Conservation (phyloP, 2,888 invertebrate species). For the Synergus japonicus region DNA sequence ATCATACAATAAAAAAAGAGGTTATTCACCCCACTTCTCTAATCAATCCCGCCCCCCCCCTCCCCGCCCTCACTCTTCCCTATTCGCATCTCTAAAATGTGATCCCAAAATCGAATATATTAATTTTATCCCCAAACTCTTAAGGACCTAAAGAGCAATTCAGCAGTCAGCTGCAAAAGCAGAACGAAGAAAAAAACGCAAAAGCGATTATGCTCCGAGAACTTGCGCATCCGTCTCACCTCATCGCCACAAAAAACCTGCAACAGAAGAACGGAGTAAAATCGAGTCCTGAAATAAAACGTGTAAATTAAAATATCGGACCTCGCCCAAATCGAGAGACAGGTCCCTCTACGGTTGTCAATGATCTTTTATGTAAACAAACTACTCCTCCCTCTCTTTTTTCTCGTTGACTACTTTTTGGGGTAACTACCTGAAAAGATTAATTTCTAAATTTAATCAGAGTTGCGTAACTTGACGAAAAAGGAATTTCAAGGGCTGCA, state of each 20-base stretch:
- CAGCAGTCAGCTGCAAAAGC: neutral
- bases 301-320: conserved; percentile 38
- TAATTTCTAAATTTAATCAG: conserved; percentile 59
- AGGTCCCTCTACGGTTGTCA: conserved; percentile 57
- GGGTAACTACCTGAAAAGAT: conserved; percentile 13
- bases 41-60: conserved; percentile 18
- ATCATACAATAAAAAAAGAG: conserved; percentile 21
- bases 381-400: conserved; percentile 30
- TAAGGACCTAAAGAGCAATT: neutral
- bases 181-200: neutral
- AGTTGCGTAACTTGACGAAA: conserved; percentile 61
- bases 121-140: neutral
- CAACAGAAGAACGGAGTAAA: neutral
- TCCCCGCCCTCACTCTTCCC: conserved; percentile 5
- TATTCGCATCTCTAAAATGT: neutral
- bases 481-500: conserved; percentile 48
- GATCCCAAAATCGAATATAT: neutral
- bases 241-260: neutral
- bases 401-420: neutral
- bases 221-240: neutral
- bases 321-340: conserved; percentile 60
- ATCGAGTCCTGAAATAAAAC: conserved; percentile 4
- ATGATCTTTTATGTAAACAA: conserved; percentile 61
- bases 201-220: neutral
- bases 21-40: conserved; percentile 30